These are phyloP conservation scores for Caenorhabditis remanei DNA, from an alignment of 1,140 invertebrate species.

Conservation along the genomic window DNA sequence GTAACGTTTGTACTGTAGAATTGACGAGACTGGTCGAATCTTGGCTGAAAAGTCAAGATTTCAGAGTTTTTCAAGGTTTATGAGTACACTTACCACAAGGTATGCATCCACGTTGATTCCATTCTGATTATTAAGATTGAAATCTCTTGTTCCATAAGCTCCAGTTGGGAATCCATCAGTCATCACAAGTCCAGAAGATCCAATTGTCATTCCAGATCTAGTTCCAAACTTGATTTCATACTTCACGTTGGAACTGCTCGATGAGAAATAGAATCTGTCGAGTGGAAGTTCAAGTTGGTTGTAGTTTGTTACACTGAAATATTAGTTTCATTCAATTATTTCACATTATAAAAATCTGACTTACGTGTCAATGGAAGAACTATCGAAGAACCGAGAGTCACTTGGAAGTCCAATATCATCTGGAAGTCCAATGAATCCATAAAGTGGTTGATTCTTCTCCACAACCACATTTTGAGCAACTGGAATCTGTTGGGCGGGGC, in stretches of 20 bases:
- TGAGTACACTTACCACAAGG: not conserved
- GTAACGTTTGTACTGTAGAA: not conserved
- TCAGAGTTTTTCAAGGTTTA: not conserved
- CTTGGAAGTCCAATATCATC: not conserved
- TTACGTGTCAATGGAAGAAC: slow-evolving; percentile 2
- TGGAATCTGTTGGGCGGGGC: not conserved
- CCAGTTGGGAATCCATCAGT: slow-evolving; percentile 15
- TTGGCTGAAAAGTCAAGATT: not conserved
- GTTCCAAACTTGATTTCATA: slow-evolving; percentile 19
- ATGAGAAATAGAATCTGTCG: slow-evolving; percentile 16
- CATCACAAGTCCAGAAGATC: slow-evolving; percentile 39
- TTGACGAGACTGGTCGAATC: slow-evolving; percentile 5
- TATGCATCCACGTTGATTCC: slow-evolving; percentile 1
- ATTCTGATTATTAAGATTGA: slow-evolving; percentile 23
- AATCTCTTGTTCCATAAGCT: not conserved
- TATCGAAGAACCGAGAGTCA: slow-evolving; percentile 2
- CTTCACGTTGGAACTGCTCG: not conserved
- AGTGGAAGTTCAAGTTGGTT: slow-evolving; percentile 37
- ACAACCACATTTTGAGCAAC: slow-evolving; percentile 31
- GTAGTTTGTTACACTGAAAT: not conserved
- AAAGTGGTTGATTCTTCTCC: not conserved
- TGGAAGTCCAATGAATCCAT: slow-evolving; percentile 1
- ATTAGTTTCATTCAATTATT: not conserved
- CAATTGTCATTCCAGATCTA: not conserved
- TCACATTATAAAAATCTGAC: not conserved